Base-by-base conservation (phyloP, 2,113 vertebrate species). In the Numenius arquata region DNA sequence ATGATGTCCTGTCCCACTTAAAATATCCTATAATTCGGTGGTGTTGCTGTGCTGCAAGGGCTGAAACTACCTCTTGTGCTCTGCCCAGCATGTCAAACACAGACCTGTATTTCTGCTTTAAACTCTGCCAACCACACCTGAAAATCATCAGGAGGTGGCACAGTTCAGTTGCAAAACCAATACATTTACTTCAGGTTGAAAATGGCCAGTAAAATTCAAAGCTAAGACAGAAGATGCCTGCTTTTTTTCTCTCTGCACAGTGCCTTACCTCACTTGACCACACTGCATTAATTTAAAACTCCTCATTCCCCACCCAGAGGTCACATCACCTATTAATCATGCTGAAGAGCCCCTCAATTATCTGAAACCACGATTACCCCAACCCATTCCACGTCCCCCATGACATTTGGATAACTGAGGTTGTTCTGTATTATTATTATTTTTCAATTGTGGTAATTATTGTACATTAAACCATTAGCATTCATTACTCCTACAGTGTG, bases 401-500 rank as follows among this genome's bases (percentile, higher is more conserved):
- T 95, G 96, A 95, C 95, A 95, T 95, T 96, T 96, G 96, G 95
- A 87, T 96, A 97, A 95, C 96, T 93, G 96, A 89, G 94, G 96
- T 97, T 97, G 92, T 95, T 94, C 97, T 93, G 94, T 95, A 94
- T 97, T 98, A 98, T 98, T 96, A 96, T 97, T 98, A 98, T 98
- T 98, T 98, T 98, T 95, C 97, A 97, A 98, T 98, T 93, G 97
- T 96, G 97, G 97, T 97, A 98, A 98, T 98, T 98, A 98, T 98
- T 96, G 96, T 97, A 97, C 97, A 97, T 98, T 98, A 98, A 98
- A 97, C 97, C 97, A 98, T 98, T 98, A 98, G 96, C 97, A 97
- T 98, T 98, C 98, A 98, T 98, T 98, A 98, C 97, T 96, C 97
- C 97, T 97, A 97, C 98, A 98, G 96, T 97, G 97, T 97, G 95